These are phyloP conservation scores for Chymomyza amoena DNA, from an alignment of 2,888 invertebrate genomes.

Conservation along the genomic window DNA sequence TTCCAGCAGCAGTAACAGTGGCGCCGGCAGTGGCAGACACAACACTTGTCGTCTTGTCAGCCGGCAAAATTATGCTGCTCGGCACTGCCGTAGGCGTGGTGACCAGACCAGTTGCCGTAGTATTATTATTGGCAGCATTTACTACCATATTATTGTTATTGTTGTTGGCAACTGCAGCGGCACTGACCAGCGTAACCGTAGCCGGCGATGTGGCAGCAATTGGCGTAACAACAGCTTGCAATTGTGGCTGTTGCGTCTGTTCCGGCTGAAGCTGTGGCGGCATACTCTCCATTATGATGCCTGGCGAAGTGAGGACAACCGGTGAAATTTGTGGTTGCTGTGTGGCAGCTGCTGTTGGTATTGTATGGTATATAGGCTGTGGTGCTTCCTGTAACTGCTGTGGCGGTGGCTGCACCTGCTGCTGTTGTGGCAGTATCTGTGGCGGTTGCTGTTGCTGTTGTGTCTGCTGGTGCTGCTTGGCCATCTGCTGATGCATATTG, in stretches of 20 bases:
- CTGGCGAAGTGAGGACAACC: slow-evolving; percentile 59
- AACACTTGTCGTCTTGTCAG: slow-evolving; percentile 11
- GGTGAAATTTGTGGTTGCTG: slow-evolving; percentile 69
- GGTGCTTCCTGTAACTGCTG: slow-evolving; percentile 39
- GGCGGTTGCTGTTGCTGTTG: slow-evolving; percentile 27
- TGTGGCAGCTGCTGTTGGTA: slow-evolving; percentile 44
- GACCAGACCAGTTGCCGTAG: slow-evolving; percentile 48
- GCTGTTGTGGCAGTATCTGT: slow-evolving; percentile 5
- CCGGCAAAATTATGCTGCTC: slow-evolving; percentile 2
- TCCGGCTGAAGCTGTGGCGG: slow-evolving; percentile 56
- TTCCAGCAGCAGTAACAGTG: slow-evolving; percentile 20
- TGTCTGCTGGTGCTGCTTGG: slow-evolving; percentile 45
- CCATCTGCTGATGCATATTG: background rate
- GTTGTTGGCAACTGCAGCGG: slow-evolving; percentile 16
- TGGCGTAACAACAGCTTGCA: slow-evolving; percentile 46
- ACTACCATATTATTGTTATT: slow-evolving; percentile 33
- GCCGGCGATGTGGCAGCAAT: slow-evolving; percentile 47
- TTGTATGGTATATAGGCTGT: slow-evolving; percentile 57
- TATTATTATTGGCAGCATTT: slow-evolving; percentile 37
- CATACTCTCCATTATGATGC: slow-evolving; percentile 40
- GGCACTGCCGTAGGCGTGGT: slow-evolving; percentile 47
- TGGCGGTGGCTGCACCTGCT: slow-evolving; percentile 7
- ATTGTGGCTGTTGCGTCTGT: slow-evolving; percentile 40
- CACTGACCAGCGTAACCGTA: slow-evolving; percentile 42
- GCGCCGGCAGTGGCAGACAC: slow-evolving; percentile 11